Evolutionary conservation across 2,888 invertebrate genomes (phyloP), one percentile per base, ranked within the genome.

Genomic region (Thalpophila matura): DNA sequence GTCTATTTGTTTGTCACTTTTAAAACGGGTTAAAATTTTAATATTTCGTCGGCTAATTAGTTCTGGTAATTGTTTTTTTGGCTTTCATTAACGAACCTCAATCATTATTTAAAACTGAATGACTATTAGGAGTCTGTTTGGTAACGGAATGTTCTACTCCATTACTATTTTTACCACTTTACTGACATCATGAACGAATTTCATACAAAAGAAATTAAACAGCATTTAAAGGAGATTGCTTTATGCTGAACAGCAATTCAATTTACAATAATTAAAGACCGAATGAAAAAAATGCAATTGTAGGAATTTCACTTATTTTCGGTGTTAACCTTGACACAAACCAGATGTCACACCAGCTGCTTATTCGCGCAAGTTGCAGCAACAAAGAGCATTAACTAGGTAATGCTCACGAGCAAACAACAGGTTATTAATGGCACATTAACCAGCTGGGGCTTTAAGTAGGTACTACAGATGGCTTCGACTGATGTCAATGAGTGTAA

Each of bases 1-100:
- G 62, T 74, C 66, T 78, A 83, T 84, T 81, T 80, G 58, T 82
- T 82, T 82, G 82, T 83, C 84, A 78, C 74, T 83, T 83, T 84
- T 80, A 65, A 79, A 81, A 79, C 66, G 51, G 68, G 56, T 66
- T 76, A 74, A 71, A 9, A 3, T 80, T 82, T 82, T 79, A 81
- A 81, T 80, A 81, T 77, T 79, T 65, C 33, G 59, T 59, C 40
- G 49, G 37, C 46, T 79, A 81, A 82, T 84, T 84, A 70, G 74
- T 76, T 76, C 22, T 51, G 50, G 69, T 72, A 73, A 77, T 78
- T 77, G 68, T 68, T 80, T 65, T 71, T 55, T 22, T 43, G 33
- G 18, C 50, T 38, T 29, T 42, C 16, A 46, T 54, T 59, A 59
- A 72, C 46, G 53, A 55, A 50, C 20, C 14, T 40, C 37, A 22